Evolutionary conservation across 1,140 invertebrate genomes (phyloP).

Genomic region (Drosophila melanogaster): Release_6_plus_ISO1_MT NT_037436.4:19372001-19372500

Average conservation of each 20-base stretch:
- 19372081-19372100: conserved; percentile 75
- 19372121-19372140: not conserved
- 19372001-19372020: conserved; percentile 12
- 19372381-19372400: conserved; percentile 89
- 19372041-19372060: not conserved
- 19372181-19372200: conserved; percentile 89
- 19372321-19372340: conserved; percentile 94
- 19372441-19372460: conserved; percentile 45
- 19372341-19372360: conserved; percentile 94
- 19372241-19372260: conserved; percentile 93
- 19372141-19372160: conserved; percentile 9
- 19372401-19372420: conserved; percentile 72
- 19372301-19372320: conserved; percentile 92
- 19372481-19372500: conserved; percentile 47
- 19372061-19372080: conserved; percentile 59
- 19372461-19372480: conserved; percentile 8
- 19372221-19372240: conserved; percentile 93
- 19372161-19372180: conserved; percentile 89
- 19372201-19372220: conserved; percentile 94
- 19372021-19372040: conserved; percentile 10
- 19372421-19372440: conserved; percentile 24
- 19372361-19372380: conserved; percentile 91
- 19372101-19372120: conserved; percentile 34
- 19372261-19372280: conserved; percentile 94
- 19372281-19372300: conserved; percentile 95